These are phyloP conservation scores for Pogonognathellus flavescens DNA, from an alignment of 1,140 invertebrate genomes.

Conservation along the genomic window DNA sequence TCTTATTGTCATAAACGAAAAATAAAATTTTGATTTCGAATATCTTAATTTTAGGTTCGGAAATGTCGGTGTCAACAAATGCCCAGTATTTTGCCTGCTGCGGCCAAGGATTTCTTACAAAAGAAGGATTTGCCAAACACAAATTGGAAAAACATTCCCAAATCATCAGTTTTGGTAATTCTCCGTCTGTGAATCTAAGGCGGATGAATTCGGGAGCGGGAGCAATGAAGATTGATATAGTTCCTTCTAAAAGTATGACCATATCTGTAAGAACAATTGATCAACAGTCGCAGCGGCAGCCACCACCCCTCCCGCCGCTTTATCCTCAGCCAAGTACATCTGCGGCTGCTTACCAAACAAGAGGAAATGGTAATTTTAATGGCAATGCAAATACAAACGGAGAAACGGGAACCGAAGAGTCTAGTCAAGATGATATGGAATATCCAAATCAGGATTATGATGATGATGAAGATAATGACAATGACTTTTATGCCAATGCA, in stretches of 20 bases:
- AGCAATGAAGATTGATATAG: neutral
- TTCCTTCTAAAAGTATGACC: slow-evolving; percentile 24
- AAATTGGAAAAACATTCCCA: slow-evolving; percentile 12
- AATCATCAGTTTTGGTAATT: slow-evolving; percentile 10
- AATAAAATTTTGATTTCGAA: too few relatives aligned
- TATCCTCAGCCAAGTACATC: neutral
- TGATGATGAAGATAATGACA: neutral
- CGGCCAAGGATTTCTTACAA: neutral
- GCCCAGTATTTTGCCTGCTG: slow-evolving; percentile 4
- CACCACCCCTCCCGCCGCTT: neutral
- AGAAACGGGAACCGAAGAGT: too few relatives aligned
- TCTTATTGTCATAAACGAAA: too few relatives aligned
- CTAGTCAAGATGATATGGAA: too few relatives aligned
- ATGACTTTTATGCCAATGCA: slow-evolving; percentile 14
- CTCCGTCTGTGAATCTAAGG: neutral
- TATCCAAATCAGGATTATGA: neutral
- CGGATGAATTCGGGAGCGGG: neutral
- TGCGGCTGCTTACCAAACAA: neutral
- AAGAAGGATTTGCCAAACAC: slow-evolving; percentile 21
- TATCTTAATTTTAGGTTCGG: neutral
- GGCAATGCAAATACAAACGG: too few relatives aligned
- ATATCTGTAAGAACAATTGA: slow-evolving; percentile 31
- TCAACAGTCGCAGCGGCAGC: neutral
- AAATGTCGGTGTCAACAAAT: neutral
- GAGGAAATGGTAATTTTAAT: too few relatives aligned